Base-by-base conservation (phyloP, 2,888 invertebrate genomes). In the Idaea biselata region DNA sequence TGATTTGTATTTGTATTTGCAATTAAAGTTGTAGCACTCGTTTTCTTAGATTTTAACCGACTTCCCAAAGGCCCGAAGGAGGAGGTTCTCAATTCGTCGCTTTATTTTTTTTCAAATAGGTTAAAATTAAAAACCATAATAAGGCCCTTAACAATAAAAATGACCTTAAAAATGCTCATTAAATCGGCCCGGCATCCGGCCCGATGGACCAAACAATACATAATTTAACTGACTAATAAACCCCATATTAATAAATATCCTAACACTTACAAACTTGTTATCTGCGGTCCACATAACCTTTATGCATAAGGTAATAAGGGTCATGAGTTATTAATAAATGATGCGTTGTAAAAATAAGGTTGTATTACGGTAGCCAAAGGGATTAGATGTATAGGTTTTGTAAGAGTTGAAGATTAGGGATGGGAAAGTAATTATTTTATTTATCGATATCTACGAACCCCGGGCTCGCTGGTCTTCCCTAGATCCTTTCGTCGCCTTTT, bases 351-450 rank as follows among this genome's bases (percentile, higher is more conserved):
- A 44, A 25, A 44, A 44, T 44, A 44, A 14, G 44, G 44, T 44
- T 44, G 44, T 44, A 44, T 44, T 44, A 44, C 44, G 44, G 44
- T 44, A 44, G 44, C 44, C 44, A 44, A 44, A 44, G 44, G 44
- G 44, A 44, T 44, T 44, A 44, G 25, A 25, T 14, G 14, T 44
- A 44, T 44, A 44, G 44, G 44, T 44, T 44, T 44, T 44, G 44
- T 44, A 44, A 14, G 11, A 44, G 44, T 8, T 44, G 8, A 11
- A 25, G 25, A 5, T 8, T 44, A 44, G 44, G 44, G 44, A 44
- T 44, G 44, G 44, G 44, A 44, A 44, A 6, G 44, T 3, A 44
- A 11, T 14, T 2, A 11, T 14, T 44, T 3, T 14, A 8, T 0
- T 8, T 44, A 44, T 44, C 44, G 44, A 44, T 44, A 11, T 25